Percentiles rank a stretch among this genome's conserved stretches.
Conservation (phyloP, 2,888 invertebrate genomes). For the Resseliella maxima region DNA sequence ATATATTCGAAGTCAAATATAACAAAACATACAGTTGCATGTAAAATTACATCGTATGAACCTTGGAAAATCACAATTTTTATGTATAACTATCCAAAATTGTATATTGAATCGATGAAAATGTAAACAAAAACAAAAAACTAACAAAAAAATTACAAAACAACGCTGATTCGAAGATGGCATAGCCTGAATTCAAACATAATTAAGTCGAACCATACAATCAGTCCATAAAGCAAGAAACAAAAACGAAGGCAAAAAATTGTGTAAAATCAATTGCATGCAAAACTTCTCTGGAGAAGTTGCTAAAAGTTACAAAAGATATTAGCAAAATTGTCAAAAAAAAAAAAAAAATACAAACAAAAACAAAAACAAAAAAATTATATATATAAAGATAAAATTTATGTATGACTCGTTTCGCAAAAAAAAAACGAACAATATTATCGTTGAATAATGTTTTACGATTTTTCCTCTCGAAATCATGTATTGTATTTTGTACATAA, state of each 20-base stretch:
- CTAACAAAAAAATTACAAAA: no score
- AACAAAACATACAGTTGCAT: no score
- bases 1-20: no score
- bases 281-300: neutral
- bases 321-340: neutral
- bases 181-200: neutral
- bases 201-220: neutral
- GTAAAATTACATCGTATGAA: no score
- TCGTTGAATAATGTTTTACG: neutral
- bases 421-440: neutral
- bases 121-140: no score
- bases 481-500: slow-evolving; percentile 38
- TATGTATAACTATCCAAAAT: no score
- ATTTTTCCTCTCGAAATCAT: neutral
- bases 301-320: neutral
- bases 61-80: no score
- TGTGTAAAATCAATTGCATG: neutral
- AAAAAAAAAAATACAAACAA: no score
- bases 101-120: no score
- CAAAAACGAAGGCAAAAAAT: neutral
- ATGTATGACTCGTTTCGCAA: neutral
- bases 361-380: no score
- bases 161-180: neutral
- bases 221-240: neutral
- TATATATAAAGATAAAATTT: neutral